Conservation (phyloP, 2,888 invertebrate genomes). For the Hydropsyche betteni region DNA sequence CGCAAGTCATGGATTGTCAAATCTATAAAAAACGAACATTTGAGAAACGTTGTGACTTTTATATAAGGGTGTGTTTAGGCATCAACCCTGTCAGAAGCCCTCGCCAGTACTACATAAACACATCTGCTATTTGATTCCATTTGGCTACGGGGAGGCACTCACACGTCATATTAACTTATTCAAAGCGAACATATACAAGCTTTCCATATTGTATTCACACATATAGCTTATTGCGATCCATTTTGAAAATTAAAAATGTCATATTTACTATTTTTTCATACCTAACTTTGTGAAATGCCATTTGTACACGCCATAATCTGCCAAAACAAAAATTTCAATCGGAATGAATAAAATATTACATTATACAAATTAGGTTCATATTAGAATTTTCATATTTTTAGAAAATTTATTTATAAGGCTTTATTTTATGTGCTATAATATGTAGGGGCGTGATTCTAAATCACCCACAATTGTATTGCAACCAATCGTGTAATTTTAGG, state of each 20-base stretch:
- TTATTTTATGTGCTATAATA: conserved; percentile 22
- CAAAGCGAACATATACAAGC: conserved; percentile 6
- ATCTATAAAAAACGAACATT: too few relatives aligned
- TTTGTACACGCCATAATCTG: too few relatives aligned
- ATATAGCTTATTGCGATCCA: too few relatives aligned
- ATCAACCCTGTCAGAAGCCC: conserved; percentile 28
- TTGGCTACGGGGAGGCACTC: conserved; percentile 29
- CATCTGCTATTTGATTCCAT: conserved; percentile 50
- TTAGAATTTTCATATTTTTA: neutral
- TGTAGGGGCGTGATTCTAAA: conserved; percentile 31
- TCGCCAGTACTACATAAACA: conserved; percentile 29
- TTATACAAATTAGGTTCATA: neutral
- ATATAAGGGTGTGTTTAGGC: neutral
- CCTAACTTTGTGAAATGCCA: neutral
- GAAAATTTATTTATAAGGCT: neutral
- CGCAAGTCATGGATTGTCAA: too few relatives aligned
- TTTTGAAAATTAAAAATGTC: neutral
- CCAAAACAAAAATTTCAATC: neutral
- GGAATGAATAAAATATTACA: neutral
- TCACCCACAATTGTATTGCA: conserved; percentile 52
- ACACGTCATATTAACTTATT: conserved; percentile 39
- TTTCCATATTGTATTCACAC: too few relatives aligned
- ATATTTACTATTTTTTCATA: neutral
- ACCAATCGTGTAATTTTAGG: conserved; percentile 52
- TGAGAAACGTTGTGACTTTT: too few relatives aligned